A percentile compares a stretch with the other conserved stretches of the same genome.
These are phyloP conservation scores for Arctia plantaginis DNA, from an alignment of 2,888 invertebrate species.

Conservation along the genomic window DNA sequence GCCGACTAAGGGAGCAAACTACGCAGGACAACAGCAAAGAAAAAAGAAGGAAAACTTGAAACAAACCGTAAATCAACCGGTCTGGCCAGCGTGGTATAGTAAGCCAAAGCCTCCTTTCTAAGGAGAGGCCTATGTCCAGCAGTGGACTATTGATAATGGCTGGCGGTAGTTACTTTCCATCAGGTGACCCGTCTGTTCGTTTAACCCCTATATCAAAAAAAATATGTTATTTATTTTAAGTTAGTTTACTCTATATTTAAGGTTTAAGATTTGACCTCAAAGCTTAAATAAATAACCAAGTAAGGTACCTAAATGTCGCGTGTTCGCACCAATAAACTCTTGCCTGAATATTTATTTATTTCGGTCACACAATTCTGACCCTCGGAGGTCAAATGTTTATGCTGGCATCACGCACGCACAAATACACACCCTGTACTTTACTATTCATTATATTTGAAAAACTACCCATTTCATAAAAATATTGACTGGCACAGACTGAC, in stretches of 20 bases:
- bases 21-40: too few relatives aligned
- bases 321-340: constrained; percentile 9
- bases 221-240: not conserved
- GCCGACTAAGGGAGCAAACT: too few relatives aligned
- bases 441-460: not conserved
- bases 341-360: not conserved
- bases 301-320: not conserved
- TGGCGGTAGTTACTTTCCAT: too few relatives aligned
- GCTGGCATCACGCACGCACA: not conserved
- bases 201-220: too few relatives aligned
- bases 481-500: not conserved
- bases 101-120: too few relatives aligned
- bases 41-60: too few relatives aligned
- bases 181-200: too few relatives aligned
- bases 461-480: not conserved
- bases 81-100: too few relatives aligned
- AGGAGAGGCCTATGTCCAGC: too few relatives aligned
- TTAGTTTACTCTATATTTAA: not conserved
- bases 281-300: constrained; percentile 11
- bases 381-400: constrained; percentile 11
- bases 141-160: too few relatives aligned
- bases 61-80: too few relatives aligned
- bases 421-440: not conserved
- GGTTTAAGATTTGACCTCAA: not conserved
- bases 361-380: constrained; percentile 15